A percentile compares a stretch with the other conserved stretches of the same genome.
Conservation (phyloP, 1,140 invertebrate genomes). For the Seison nebaliae region DNA sequence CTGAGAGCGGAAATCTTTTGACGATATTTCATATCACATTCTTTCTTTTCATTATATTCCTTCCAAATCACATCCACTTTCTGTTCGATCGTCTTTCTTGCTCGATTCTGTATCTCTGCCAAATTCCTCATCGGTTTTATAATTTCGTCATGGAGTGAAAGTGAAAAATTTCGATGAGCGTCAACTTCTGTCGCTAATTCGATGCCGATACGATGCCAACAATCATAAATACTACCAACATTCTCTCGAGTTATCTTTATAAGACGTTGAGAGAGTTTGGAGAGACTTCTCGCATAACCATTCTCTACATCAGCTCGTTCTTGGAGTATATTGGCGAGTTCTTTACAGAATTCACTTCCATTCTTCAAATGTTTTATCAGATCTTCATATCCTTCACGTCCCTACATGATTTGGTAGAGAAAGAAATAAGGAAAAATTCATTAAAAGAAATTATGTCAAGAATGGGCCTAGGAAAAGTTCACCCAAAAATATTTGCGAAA, state of each 20-base stretch:
- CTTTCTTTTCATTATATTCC: slow-evolving; percentile 50
- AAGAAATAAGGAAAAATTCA: no score
- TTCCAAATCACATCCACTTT: slow-evolving; percentile 58
- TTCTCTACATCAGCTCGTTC: slow-evolving; percentile 67
- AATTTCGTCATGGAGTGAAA: slow-evolving; percentile 51
- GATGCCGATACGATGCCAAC: slow-evolving; percentile 1
- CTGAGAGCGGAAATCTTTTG: neutral
- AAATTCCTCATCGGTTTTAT: slow-evolving; percentile 52
- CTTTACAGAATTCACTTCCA: slow-evolving; percentile 71
- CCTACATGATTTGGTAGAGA: no score
- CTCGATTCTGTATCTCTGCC: slow-evolving; percentile 42
- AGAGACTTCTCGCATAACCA: slow-evolving; percentile 58
- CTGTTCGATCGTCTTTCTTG: slow-evolving; percentile 42
- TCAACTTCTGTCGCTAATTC: slow-evolving; percentile 3
- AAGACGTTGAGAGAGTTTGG: slow-evolving; percentile 55
- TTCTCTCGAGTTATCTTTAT: slow-evolving; percentile 38
- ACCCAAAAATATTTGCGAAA: no score
- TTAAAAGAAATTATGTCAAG: no score
- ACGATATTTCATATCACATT: slow-evolving; percentile 34
- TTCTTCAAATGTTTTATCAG: slow-evolving; percentile 63
- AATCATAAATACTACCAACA: slow-evolving; percentile 3
- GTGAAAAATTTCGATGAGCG: slow-evolving; percentile 38
- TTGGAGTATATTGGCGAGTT: slow-evolving; percentile 53
- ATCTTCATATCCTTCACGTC: slow-evolving; percentile 67
- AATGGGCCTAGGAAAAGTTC: no score